Conservation (phyloP, 1,140 invertebrate species). For the Zaprionus vittiger region DNA sequence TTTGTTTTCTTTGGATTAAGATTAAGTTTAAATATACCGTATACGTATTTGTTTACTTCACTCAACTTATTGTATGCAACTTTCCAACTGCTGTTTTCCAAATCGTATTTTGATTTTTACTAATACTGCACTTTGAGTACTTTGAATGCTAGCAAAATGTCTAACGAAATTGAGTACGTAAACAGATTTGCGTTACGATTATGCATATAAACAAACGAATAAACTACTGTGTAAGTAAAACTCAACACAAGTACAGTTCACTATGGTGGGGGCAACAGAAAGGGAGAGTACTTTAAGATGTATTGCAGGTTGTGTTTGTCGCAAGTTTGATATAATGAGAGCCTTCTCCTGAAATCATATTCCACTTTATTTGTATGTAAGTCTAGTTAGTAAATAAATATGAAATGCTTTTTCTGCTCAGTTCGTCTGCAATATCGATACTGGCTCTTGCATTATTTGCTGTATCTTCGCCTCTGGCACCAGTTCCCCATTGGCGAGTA, state of each 20-base stretch:
- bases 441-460: constrained; percentile 80
- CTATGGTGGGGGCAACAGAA: not conserved
- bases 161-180: constrained; percentile 70
- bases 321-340: too few relatives aligned
- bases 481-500: constrained; percentile 69
- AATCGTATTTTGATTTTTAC: constrained; percentile 37
- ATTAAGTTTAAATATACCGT: constrained; percentile 19
- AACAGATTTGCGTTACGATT: constrained; percentile 72
- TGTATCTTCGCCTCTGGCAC: constrained; percentile 81
- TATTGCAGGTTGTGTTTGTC: too few relatives aligned
- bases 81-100: constrained; percentile 42
- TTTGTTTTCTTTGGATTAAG: constrained; percentile 9
- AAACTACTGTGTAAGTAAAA: constrained; percentile 72
- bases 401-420: constrained; percentile 57
- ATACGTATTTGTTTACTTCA: constrained; percentile 11
- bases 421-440: constrained; percentile 73
- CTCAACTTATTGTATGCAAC: not conserved
- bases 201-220: constrained; percentile 79
- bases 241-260: constrained; percentile 1
- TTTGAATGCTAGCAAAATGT: constrained; percentile 73
- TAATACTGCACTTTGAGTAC: constrained; percentile 65
- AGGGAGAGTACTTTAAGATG: not conserved
- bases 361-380: constrained; percentile 12
- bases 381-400: constrained; percentile 17
- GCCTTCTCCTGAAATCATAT: not conserved